Base-by-base conservation (phyloP, 2,797 vertebrate genomes). In the Chaunax sp. region DNA sequence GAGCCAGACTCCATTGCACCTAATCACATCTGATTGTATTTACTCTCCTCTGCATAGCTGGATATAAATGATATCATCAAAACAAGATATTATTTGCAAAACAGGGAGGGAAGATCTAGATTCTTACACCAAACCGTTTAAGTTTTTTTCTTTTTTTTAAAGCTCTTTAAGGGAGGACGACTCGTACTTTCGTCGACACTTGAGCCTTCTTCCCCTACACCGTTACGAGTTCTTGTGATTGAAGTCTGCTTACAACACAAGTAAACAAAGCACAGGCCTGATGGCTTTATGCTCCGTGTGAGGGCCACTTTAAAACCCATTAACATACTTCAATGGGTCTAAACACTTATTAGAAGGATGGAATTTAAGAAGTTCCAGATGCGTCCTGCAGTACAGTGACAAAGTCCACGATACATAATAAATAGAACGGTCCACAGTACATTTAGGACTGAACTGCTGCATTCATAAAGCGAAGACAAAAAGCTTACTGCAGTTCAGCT, bases 261-360 rank as follows among this genome's bases (percentile, higher is more conserved):
- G 84, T 90, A 93, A 93, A 93, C 92, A 91, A 66, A 82, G 77
- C 65, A 28, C 11, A 40, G 80, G 70, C 63, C 76, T 2, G 35
- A 77, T 78, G 78, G 82, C 79, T 89, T 91, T 72, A 84, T 84
- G 84, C 71, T 57, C 70, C 26, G 82, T 75, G 65, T 70, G 78
- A 80, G 85, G 80, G 74, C 78, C 87, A 89, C 87, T 92, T 92
- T 88, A 90, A 90, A 91, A 88, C 6, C 86, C 89, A 92, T 89
- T 93, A 90, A 87, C 75, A 85, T 86, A 88, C 83, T 82, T 83
- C 70, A 84, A 64, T 82, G 66, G 81, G 54, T 60, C 78, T 60
- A 78, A 81, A 90, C 66, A 74, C 78, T 82, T 87, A 86, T 83
- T 84, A 84, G 61, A 77, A 69, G 67, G 86, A 89, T 62, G 38